Percentiles rank a stretch among this genome's conserved stretches.
Evolutionary conservation across 2,888 invertebrate genomes (phyloP).

Genomic region (Ernsta delagoae): DNA sequence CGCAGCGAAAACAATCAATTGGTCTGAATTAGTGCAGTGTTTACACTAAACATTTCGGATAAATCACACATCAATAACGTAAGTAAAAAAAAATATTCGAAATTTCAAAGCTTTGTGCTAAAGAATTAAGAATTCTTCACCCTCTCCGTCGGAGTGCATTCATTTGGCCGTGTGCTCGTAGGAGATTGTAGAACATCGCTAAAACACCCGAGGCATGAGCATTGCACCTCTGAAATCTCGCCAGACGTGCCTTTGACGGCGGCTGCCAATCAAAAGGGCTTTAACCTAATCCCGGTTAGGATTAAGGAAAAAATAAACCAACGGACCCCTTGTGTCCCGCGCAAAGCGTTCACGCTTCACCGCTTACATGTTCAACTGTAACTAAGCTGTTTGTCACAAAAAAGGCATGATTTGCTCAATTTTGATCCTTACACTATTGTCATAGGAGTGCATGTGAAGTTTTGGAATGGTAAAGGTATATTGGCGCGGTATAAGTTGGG

Average conservation of each 20-base stretch:
- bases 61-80: too few relatives aligned
- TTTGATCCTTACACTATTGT: conserved; percentile 42
- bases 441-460: conserved; percentile 17
- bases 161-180: background rate
- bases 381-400: conserved; percentile 24
- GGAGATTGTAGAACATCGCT: conserved; percentile 46
- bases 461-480: background rate
- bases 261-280: conserved; percentile 83
- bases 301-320: conserved; percentile 81
- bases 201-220: conserved; percentile 49
- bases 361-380: conserved; percentile 54
- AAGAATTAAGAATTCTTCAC: background rate
- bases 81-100: background rate
- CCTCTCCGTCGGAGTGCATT: background rate
- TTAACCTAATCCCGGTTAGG: conserved; percentile 81
- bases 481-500: conserved; percentile 52
- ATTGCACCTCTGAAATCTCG: conserved; percentile 51
- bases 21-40: too few relatives aligned
- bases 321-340: conserved; percentile 74
- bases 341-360: conserved; percentile 79
- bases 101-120: background rate
- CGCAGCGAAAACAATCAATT: too few relatives aligned
- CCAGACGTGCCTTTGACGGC: conserved; percentile 76
- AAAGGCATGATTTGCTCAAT: conserved; percentile 36
- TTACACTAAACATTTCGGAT: too few relatives aligned